phyloP scores from a whole-genome alignment of 2,797 vertebrate species.

The Artibeus lituratus region DNA sequence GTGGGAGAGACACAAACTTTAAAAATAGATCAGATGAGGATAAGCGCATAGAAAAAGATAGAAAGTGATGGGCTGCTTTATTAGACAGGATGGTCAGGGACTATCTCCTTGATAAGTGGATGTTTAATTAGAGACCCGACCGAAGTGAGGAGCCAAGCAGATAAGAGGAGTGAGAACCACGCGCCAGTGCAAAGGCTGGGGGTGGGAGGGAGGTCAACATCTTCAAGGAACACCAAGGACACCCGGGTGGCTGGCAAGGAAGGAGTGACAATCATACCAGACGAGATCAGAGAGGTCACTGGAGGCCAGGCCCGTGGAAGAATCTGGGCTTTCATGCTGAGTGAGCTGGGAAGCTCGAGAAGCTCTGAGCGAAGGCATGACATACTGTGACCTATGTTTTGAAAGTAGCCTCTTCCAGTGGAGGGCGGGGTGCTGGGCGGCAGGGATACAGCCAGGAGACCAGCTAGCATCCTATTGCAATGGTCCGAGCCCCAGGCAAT shows the following conservation, averaged over 20 bases:
- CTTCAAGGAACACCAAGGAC: neutral
- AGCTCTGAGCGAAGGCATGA: neutral
- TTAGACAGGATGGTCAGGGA: neutral
- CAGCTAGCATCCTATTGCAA: neutral
- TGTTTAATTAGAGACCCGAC: neutral
- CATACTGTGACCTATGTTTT: neutral
- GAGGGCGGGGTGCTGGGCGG: neutral
- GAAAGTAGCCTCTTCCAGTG: neutral
- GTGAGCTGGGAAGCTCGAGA: neutral
- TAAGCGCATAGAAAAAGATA: neutral
- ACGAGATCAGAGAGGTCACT: neutral
- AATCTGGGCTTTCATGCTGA: neutral
- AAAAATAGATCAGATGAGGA: neutral
- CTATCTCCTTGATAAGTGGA: neutral
- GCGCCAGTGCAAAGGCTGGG: neutral
- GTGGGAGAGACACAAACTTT: neutral
- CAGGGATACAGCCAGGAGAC: neutral
- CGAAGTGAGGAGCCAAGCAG: neutral
- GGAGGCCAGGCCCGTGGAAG: neutral
- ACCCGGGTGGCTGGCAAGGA: too few species aligned
- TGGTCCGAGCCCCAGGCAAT: neutral
- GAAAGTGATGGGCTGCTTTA: neutral
- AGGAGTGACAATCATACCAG: neutral
- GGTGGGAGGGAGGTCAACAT: too few species aligned
- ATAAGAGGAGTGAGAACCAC: neutral